Percentiles rank a stretch among this genome's conserved stretches.
These are phyloP conservation scores for Teleopsis dalmanni DNA, from an alignment of 1,140 invertebrate genomes.

Conservation along the genomic window DNA sequence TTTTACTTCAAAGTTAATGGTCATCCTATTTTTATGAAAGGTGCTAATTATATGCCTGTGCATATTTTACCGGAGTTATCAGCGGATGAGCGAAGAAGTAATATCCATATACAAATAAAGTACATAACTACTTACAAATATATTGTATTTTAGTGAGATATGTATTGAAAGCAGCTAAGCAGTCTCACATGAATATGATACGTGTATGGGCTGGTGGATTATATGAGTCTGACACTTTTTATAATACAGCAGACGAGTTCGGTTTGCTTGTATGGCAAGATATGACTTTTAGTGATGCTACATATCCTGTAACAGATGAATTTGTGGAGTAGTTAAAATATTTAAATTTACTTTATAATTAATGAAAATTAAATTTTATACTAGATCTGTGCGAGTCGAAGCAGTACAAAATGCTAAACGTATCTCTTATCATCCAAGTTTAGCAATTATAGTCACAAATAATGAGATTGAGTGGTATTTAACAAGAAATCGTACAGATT, in stretches of 20 bases:
- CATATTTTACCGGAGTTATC: conserved; percentile 70
- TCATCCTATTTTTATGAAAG: conserved; percentile 85
- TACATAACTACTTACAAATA: not conserved
- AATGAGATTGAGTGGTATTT: conserved; percentile 95
- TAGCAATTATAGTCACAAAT: conserved; percentile 87
- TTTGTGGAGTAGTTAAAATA: conserved; percentile 54
- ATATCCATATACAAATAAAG: not conserved
- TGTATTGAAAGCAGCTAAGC: conserved; percentile 48
- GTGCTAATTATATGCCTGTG: conserved; percentile 89
- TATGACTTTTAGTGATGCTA: conserved; percentile 91
- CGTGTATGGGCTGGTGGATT: conserved; percentile 96
- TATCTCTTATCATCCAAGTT: conserved; percentile 79
- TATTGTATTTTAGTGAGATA: conserved; percentile 22
- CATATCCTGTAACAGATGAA: conserved; percentile 72
- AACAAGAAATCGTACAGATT: conserved; percentile 72
- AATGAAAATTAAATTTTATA: not conserved
- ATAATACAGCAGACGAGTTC: conserved; percentile 70
- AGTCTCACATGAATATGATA: conserved; percentile 87
- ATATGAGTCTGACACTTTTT: conserved; percentile 92
- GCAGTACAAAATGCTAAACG: conserved; percentile 74
- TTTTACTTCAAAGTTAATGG: conserved; percentile 90
- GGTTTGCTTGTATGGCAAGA: conserved; percentile 88
- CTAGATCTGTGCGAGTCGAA: conserved; percentile 63
- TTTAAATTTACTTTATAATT: not conserved
- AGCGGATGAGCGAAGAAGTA: conserved; percentile 11